phyloP scores from a whole-genome alignment of 2,113 vertebrate genomes.

The Apaloderma vittatum region DNA sequence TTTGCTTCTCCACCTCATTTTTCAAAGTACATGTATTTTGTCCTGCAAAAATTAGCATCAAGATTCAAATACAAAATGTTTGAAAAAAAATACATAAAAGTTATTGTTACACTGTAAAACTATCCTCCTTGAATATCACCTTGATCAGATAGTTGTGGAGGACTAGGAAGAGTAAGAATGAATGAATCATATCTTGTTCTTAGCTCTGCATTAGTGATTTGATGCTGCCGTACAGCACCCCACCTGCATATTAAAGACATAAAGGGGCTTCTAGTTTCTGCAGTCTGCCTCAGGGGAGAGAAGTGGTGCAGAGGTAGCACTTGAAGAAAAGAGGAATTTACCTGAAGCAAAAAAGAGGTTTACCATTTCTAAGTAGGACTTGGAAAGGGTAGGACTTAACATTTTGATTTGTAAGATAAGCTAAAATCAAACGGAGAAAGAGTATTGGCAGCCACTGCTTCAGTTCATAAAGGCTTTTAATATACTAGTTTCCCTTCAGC shows the following conservation, averaged over 20 bases:
- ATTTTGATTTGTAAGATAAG: background rate
- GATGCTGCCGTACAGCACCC: conserved; percentile 2
- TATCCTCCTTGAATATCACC: conserved; percentile 49
- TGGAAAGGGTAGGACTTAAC: background rate
- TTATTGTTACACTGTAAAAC: conserved; percentile 33
- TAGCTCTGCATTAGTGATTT: conserved; percentile 35
- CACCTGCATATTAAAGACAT: conserved; percentile 25
- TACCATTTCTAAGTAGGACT: background rate
- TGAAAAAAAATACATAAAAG: conserved; percentile 34
- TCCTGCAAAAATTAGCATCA: conserved; percentile 29
- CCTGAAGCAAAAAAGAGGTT: background rate
- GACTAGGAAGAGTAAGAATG: conserved; percentile 5
- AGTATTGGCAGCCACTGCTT: background rate
- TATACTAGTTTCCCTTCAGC: background rate
- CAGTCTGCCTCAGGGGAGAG: background rate
- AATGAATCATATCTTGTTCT: conserved; percentile 49
- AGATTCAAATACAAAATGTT: conserved; percentile 20
- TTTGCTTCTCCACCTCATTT: background rate
- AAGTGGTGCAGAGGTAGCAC: background rate
- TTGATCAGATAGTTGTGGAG: conserved; percentile 36
- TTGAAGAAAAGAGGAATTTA: background rate
- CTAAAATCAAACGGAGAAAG: background rate
- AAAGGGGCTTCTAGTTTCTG: background rate
- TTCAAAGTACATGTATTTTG: background rate
- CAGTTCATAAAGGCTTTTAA: background rate